Evolutionary conservation across 2,113 vertebrate species (phyloP).

Genomic region (Etheostoma spectabile): DNA sequence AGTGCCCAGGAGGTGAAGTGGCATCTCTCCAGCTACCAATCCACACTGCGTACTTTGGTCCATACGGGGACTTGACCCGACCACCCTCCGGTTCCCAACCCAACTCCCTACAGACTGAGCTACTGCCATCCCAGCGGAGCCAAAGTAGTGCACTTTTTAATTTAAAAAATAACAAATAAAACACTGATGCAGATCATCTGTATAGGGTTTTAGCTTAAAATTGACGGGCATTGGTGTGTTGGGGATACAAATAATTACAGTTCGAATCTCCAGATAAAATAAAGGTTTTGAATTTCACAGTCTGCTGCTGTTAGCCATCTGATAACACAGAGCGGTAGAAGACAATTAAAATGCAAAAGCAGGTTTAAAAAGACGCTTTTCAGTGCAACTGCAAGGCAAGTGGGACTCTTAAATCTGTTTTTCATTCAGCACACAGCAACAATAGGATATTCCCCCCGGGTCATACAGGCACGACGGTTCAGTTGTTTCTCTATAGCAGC

Average conservation of each 20-base stretch:
- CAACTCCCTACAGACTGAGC: no score
- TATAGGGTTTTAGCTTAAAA: no score
- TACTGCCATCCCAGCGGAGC: no score
- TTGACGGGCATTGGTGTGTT: background rate
- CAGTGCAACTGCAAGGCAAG: constrained; percentile 22
- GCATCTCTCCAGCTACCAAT: no score
- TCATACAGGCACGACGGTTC: background rate
- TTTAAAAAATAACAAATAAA: no score
- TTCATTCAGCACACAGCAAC: constrained; percentile 15
- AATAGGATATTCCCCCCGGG: constrained; percentile 34
- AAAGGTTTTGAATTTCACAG: constrained; percentile 15
- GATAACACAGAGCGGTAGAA: constrained; percentile 5
- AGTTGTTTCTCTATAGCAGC: constrained; percentile 31
- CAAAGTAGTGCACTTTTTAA: no score
- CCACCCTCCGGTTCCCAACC: no score
- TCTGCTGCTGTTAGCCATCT: constrained; percentile 19
- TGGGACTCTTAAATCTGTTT: constrained; percentile 34
- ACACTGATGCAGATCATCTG: no score
- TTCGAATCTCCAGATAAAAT: background rate
- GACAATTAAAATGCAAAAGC: constrained; percentile 62
- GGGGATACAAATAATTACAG: background rate
- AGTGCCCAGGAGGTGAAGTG: no score
- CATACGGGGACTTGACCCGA: no score
- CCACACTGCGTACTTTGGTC: no score
- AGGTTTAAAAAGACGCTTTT: constrained; percentile 29